Percentiles rank a stretch among this genome's conserved stretches.
Conservation (phyloP, 2,888 invertebrate species). For the Eristalis arbustorum region DNA sequence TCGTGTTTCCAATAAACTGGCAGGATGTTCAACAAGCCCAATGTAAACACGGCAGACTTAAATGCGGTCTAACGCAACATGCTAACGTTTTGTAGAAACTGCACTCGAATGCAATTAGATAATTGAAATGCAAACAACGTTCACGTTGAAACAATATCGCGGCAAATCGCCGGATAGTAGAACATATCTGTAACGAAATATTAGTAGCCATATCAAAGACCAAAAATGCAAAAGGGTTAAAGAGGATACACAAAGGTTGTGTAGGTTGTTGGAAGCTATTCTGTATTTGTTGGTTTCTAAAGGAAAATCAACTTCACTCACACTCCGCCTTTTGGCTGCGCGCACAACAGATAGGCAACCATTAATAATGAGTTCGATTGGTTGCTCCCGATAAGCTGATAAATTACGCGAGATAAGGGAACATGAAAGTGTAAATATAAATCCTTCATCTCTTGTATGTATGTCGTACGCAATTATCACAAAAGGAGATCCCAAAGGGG, state of each 20-base stretch:
- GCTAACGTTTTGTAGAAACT: conserved; percentile 12
- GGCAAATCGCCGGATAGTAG: too few relatives aligned
- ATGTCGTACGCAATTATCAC: conserved; percentile 1
- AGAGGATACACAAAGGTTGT: not conserved
- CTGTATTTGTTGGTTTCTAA: not conserved
- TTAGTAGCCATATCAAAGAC: not conserved
- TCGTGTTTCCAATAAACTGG: not conserved
- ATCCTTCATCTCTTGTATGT: conserved; percentile 15
- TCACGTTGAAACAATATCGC: too few relatives aligned
- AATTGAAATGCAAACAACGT: not conserved
- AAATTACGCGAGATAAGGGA: conserved; percentile 50
- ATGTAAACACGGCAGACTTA: conserved; percentile 28
- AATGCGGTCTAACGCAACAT: conserved; percentile 35
- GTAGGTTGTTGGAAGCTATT: not conserved
- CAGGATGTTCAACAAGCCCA: not conserved
- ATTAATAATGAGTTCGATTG: conserved; percentile 48
- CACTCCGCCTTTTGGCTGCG: not conserved
- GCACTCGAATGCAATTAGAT: conserved; percentile 41
- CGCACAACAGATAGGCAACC: conserved; percentile 3
- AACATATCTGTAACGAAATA: not conserved
- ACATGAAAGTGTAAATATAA: conserved; percentile 51
- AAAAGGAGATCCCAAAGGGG: not conserved
- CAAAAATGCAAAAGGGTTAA: not conserved
- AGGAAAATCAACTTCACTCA: not conserved
- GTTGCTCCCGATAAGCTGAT: conserved; percentile 55